A percentile compares a stretch with the other conserved stretches of the same genome.
Evolutionary conservation across 1,140 invertebrate species (phyloP).

Genomic region (Drosophila orena): DNA sequence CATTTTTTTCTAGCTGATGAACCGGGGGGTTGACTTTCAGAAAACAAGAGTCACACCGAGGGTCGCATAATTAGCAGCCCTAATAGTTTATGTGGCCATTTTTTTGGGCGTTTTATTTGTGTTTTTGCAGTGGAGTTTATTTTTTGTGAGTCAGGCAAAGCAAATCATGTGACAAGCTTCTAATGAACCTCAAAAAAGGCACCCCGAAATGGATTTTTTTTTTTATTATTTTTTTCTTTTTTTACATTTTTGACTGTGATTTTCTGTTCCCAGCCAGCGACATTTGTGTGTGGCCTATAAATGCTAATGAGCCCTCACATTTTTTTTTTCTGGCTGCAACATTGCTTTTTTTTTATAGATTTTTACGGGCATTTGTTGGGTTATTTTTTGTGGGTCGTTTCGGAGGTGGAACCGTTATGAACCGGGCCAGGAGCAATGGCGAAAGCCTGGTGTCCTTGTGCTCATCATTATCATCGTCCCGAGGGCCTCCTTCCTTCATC

Average conservation of each 20-base stretch:
- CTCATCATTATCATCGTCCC: constrained; percentile 18
- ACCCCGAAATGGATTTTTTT: constrained; percentile 10
- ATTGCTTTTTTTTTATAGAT: constrained; percentile 61
- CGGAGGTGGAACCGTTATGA: constrained; percentile 11
- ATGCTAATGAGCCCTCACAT: constrained; percentile 71
- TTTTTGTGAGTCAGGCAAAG: constrained; percentile 45
- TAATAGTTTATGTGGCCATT: constrained; percentile 42
- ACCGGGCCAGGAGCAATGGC: background rate
- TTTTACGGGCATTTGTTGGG: constrained; percentile 78
- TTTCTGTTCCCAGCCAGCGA: constrained; percentile 25
- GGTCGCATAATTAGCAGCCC: constrained; percentile 75
- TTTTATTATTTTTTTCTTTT: constrained; percentile 5
- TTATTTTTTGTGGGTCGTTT: constrained; percentile 72
- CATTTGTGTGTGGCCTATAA: constrained; percentile 80
- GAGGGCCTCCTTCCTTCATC: constrained; percentile 48
- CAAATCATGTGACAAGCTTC: constrained; percentile 82
- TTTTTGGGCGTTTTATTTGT: constrained; percentile 15
- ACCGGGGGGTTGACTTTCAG: constrained; percentile 35
- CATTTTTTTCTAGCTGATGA: constrained; percentile 6
- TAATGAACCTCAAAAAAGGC: constrained; percentile 78
- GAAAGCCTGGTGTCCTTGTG: constrained; percentile 10
- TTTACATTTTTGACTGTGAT: background rate
- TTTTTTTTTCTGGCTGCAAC: constrained; percentile 27
- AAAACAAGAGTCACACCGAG: constrained; percentile 2
- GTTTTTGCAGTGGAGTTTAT: constrained; percentile 13